Percentiles rank a stretch among this genome's conserved stretches.
These are phyloP conservation scores for Coregonus suidteri DNA, from an alignment of 2,797 vertebrate genomes.

Conservation along the genomic window DNA sequence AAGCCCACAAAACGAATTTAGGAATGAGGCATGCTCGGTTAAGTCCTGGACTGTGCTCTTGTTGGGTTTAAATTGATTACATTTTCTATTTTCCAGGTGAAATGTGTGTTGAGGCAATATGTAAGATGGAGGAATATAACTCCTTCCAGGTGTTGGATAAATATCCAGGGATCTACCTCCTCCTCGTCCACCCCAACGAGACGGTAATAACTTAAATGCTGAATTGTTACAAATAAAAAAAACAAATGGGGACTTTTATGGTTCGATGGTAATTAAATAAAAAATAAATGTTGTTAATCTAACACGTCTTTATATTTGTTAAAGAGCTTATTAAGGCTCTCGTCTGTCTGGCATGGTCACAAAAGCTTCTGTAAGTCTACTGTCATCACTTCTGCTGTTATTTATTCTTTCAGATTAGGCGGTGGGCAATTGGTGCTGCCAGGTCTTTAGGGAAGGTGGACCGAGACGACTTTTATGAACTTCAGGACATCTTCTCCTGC, in stretches of 20 bases:
- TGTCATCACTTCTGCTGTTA: neutral
- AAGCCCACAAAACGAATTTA: too few relatives aligned
- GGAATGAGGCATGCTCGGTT: too few relatives aligned
- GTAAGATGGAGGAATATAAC: conserved; percentile 76
- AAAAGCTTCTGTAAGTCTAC: neutral
- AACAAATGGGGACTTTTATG: neutral
- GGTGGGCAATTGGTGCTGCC: conserved; percentile 84
- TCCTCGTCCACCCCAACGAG: conserved; percentile 85
- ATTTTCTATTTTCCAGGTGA: conserved; percentile 66
- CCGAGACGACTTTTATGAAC: conserved; percentile 84
- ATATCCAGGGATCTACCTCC: conserved; percentile 82
- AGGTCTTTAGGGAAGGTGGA: conserved; percentile 82
- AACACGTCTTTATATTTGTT: neutral
- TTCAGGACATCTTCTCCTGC: conserved; percentile 82
- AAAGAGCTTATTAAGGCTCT: neutral
- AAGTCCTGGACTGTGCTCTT: neutral
- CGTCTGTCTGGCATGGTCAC: neutral
- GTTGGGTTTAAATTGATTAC: neutral
- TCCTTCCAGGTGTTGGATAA: conserved; percentile 80
- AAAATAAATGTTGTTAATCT: neutral
- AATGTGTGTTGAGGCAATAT: conserved; percentile 78
- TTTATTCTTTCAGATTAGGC: conserved; percentile 72
- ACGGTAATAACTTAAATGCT: conserved; percentile 58
- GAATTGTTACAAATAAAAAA: neutral
- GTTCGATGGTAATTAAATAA: neutral